A percentile compares a stretch with the other conserved stretches of the same genome.
These are phyloP conservation scores for Yponomeuta sedellus DNA, from an alignment of 2,888 invertebrate genomes.

Conservation along the genomic window DNA sequence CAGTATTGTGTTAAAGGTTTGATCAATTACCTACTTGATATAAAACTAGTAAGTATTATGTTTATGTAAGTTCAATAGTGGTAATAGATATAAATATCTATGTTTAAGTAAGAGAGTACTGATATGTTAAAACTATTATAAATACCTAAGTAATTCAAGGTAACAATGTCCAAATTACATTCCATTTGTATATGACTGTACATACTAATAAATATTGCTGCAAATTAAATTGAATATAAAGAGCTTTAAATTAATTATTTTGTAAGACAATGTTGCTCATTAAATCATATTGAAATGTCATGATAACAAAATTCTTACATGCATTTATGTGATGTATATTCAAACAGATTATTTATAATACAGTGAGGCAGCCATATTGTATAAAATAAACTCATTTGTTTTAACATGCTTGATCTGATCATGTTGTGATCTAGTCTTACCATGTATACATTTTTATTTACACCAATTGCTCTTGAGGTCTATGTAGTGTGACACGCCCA, in stretches of 20 bases:
- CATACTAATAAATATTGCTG: constrained; percentile 42
- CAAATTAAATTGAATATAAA: constrained; percentile 36
- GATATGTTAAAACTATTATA: constrained; percentile 47
- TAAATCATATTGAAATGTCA: constrained; percentile 26
- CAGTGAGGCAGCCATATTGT: neutral
- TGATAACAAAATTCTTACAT: constrained; percentile 36
- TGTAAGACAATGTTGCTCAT: constrained; percentile 62
- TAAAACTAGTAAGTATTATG: constrained; percentile 19
- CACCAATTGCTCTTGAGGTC: no score
- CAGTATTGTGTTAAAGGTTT: constrained; percentile 59
- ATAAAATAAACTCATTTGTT: neutral
- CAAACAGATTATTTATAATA: constrained; percentile 5
- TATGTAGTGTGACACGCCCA: no score
- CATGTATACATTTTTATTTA: no score
- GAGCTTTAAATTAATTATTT: constrained; percentile 65
- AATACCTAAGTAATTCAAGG: constrained; percentile 50
- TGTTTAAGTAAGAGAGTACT: constrained; percentile 59
- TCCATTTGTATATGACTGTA: constrained; percentile 68
- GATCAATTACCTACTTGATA: constrained; percentile 45
- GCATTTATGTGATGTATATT: constrained; percentile 49
- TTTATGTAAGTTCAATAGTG: constrained; percentile 23
- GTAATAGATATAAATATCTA: constrained; percentile 26
- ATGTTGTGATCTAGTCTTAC: no score
- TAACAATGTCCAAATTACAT: constrained; percentile 69
- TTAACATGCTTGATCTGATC: no score